A percentile compares a stretch with the other conserved stretches of the same genome.
phyloP scores from a whole-genome alignment of 1,140 invertebrate species.

The Penaeus chinensis region DNA sequence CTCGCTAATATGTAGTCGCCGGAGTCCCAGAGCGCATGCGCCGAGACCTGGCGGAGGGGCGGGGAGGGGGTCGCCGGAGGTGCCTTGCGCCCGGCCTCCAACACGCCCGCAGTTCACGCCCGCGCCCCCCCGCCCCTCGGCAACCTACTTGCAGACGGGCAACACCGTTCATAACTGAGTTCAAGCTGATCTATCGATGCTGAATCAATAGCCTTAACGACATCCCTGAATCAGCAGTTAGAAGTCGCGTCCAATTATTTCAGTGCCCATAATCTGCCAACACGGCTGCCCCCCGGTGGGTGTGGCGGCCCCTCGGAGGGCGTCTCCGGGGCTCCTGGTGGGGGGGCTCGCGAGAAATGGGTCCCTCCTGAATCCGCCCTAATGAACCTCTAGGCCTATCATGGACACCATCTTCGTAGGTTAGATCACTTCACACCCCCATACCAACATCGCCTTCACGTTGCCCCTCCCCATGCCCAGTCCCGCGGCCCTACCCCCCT shows the following conservation, averaged over 20 bases:
- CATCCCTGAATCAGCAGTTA: slow-evolving; percentile 59
- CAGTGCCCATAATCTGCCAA: slow-evolving; percentile 58
- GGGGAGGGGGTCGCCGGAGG: background rate
- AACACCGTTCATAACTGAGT: no score
- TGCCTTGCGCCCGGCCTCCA: no score
- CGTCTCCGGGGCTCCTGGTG: slow-evolving; percentile 51
- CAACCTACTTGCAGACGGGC: no score
- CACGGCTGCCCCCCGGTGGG: slow-evolving; percentile 47
- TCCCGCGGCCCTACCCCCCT: background rate
- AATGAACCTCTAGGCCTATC: slow-evolving; percentile 62
- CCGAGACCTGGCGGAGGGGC: slow-evolving; percentile 1
- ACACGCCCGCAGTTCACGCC: no score
- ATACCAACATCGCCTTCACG: background rate
- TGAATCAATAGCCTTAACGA: slow-evolving; percentile 35
- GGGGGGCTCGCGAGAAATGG: slow-evolving; percentile 55
- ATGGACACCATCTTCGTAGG: slow-evolving; percentile 49
- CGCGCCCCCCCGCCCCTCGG: background rate
- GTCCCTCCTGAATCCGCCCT: slow-evolving; percentile 50
- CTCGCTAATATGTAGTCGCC: slow-evolving; percentile 43
- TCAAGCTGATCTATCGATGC: no score
- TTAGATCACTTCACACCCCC: slow-evolving; percentile 45
- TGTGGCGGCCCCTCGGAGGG: slow-evolving; percentile 46
- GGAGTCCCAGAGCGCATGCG: slow-evolving; percentile 35
- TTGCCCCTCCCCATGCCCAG: background rate
- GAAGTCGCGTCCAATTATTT: slow-evolving; percentile 59